Evolutionary conservation across 2,888 invertebrate species (phyloP), one percentile per base, ranked within the genome.

Genomic region (Pemphredon lugubris): DNA sequence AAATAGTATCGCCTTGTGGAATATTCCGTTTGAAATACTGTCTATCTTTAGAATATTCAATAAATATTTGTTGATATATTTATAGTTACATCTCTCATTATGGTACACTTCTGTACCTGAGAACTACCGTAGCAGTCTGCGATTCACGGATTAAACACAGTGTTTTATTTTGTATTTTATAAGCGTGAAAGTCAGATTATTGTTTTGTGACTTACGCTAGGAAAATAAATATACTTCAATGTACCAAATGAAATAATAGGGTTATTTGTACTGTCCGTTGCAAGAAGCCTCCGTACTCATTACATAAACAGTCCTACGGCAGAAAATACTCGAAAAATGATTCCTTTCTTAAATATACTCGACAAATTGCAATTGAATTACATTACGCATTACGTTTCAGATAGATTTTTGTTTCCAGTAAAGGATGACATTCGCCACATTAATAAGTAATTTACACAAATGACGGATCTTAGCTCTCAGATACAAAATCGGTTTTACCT

Each of bases 1-100:
- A 81, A 67, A 71, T 82, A 78, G 73, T 83, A 85, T 82, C 81
- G 85, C 83, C 83, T 79, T 84, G 73, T 73, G 79, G 83, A 84
- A 83, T 84, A 79, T 79, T 65, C 59, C 70, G 71, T 79, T 74
- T 68, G 73, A 81, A 84, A 81, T 83, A 83, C 82, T 79, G 83
- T 76, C 70, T 77, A 81, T 75, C 39, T 30, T 77, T 66, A 71
- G 67, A 75, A 71, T 81, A 79, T 79, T 73, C 54, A 40, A 69
- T 83, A 84, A 55, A 74, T 82, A 83, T 81, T 69, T 77, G 64
- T 82, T 79, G 61, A 51, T 54, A 64, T 50, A 51, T 42, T 54
- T 30, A 53, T 53, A 59, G n/a, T 50, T 57, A 47, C 48, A 57
- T 45, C n/a, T 54, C 65, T 65, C 50, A 57, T 60, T 76, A 69